Evolutionary conservation across 2,113 vertebrate species (phyloP).

Genomic region (Sclerurus mexicanus): DNA sequence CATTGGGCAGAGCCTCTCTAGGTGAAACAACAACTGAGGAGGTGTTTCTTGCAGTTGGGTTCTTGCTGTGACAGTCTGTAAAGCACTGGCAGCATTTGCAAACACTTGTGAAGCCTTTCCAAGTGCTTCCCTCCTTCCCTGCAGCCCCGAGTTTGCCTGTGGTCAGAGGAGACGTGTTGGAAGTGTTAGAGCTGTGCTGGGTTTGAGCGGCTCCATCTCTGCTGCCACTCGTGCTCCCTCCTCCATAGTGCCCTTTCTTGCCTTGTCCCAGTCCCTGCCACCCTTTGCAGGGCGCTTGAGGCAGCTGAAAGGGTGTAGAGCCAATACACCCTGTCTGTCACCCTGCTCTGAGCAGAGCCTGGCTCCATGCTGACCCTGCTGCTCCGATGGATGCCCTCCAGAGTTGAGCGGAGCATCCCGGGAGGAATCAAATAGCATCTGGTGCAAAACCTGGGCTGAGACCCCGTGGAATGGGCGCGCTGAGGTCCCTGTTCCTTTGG

Average conservation of each 20-base stretch:
- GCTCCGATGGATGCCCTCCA: not conserved
- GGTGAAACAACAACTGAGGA: rapidly evolving
- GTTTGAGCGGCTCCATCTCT: not conserved
- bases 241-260: not conserved
- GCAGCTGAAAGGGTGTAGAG: not conserved
- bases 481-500: not conserved
- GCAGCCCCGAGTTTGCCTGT: not conserved
- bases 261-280: not conserved
- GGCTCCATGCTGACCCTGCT: not conserved
- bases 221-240: rapidly evolving
- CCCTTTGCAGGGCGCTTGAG: not conserved
- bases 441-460: not conserved
- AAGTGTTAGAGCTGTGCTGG: not conserved
- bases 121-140: rapidly evolving
- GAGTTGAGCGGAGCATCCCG: not conserved
- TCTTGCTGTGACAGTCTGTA: not conserved
- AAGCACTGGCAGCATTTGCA: not conserved
- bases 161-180: not conserved
- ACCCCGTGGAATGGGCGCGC: not conserved
- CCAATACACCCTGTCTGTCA: rapidly evolving
- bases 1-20: not conserved
- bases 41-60: not conserved
- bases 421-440: not conserved
- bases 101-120: not conserved
- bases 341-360: not conserved